Base-by-base conservation (phyloP, 2,888 invertebrate genomes). In the Apodemia duryi region DNA sequence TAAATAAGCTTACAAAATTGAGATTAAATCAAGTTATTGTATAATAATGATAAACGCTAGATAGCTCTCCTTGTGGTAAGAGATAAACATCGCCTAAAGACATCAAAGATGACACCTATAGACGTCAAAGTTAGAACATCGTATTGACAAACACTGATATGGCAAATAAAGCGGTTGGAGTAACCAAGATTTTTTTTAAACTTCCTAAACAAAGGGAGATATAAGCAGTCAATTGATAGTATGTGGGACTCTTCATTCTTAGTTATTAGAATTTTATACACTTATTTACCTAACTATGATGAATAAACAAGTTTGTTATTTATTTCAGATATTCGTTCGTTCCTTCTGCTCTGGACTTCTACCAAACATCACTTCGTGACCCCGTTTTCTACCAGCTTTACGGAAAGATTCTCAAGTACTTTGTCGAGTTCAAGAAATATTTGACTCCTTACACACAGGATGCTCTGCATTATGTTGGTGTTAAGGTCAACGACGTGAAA, bases 361-460 rank as follows among this genome's bases (percentile, higher is more conserved):
- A 93, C 77, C 93, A 93, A 75, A 94, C 95, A 7, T 93, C 94
- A 69, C 79, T 95, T 73, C 94, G 95, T 70, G 96, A 96, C 80
- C 96, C 96, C 28, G 92, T 93, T 49, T 95, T 95, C 93, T 96
- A 94, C 83, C 93, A 94, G 69, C 82, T 95, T 65, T 94, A 94
- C 85, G 93, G 94, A 82, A 93, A 93, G 73, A 90, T 95, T 74
- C 71, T 93, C 65, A 81, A 89, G 64, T 93, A 91, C 75, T 93
- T 94, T 82, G 84, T 91, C 74, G 93, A 93, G 68, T 95, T 93
- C 91, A 94, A 94, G 78, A 79, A 91, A 71, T 89, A 91, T 74
- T 78, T 94, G 63, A 80, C 88, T 7, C 91, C 93, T 0, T 95
- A 96, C 87, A 91, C 88, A 64, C 80, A 91, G 66, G 88, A 93